phyloP scores from a whole-genome alignment of 2,113 vertebrate species.

The Leptobrachium ailaonicum region DNA sequence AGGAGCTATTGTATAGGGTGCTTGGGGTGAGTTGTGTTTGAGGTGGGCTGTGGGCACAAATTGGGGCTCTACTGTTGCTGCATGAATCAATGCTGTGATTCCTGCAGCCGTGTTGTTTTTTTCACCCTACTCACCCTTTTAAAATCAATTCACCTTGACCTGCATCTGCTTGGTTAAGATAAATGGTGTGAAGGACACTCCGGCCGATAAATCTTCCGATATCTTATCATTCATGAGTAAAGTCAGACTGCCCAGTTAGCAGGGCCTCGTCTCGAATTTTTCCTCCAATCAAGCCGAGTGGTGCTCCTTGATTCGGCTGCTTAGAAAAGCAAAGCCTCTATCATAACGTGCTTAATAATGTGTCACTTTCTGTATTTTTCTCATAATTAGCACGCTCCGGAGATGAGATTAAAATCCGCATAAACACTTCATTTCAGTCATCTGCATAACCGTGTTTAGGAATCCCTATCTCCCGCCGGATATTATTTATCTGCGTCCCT shows the following conservation, averaged over 20 bases:
- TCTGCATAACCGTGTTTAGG: constrained; percentile 27
- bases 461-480: constrained; percentile 2
- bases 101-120: no score
- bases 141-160: no score
- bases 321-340: constrained; percentile 36
- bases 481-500: constrained; percentile 12
- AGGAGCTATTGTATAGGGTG: no score
- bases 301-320: constrained; percentile 6
- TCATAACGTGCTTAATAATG: constrained; percentile 42
- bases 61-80: no score
- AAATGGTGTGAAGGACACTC: no score
- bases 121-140: no score
- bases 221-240: not conserved
- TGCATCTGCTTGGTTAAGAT: no score
- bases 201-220: no score
- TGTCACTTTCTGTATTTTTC: constrained; percentile 26
- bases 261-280: not conserved
- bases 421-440: constrained; percentile 31
- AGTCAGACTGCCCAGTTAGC: not conserved
- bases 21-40: no score
- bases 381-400: constrained; percentile 37
- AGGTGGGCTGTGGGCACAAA: no score
- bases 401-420: constrained; percentile 40
- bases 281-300: not conserved
- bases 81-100: no score